Conservation (phyloP, 2,113 vertebrate species). For the Lepus timidus region DNA sequence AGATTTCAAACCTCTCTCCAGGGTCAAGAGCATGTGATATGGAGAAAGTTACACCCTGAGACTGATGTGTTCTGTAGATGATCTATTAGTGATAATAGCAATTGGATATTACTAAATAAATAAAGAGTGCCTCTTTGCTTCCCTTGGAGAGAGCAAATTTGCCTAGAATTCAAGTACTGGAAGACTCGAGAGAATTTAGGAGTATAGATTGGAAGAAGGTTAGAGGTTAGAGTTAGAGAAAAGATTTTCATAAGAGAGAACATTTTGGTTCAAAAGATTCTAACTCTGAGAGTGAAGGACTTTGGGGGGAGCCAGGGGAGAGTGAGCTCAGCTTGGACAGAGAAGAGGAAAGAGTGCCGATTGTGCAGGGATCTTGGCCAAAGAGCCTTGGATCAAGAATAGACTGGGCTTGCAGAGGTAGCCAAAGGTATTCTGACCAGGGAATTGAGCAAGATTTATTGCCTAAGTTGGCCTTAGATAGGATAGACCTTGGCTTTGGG, state of each 20-base stretch:
- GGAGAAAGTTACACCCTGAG: not conserved
- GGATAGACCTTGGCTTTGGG: conserved; percentile 72
- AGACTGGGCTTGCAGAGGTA: conserved; percentile 71
- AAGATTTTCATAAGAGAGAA: conserved; percentile 58
- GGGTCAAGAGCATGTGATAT: conserved; percentile 42
- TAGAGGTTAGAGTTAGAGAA: conserved; percentile 56
- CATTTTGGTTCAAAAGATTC: conserved; percentile 68
- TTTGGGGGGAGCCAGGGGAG: conserved; percentile 59
- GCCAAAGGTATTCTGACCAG: conserved; percentile 80
- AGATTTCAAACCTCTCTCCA: conserved; percentile 33
- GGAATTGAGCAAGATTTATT: conserved; percentile 81
- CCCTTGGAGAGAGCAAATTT: not conserved
- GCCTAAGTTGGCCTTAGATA: conserved; percentile 71
- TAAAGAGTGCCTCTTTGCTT: not conserved
- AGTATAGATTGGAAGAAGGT: conserved; percentile 31
- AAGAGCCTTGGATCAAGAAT: conserved; percentile 74
- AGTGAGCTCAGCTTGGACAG: conserved; percentile 78
- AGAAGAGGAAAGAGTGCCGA: conserved; percentile 76
- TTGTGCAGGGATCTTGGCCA: conserved; percentile 71
- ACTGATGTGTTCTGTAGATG: conserved; percentile 5
- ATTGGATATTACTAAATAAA: conserved; percentile 32
- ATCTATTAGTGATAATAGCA: not conserved
- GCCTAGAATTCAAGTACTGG: not conserved
- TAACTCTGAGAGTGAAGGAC: conserved; percentile 61
- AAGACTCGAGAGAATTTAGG: conserved; percentile 46